Evolutionary conservation across 1,140 invertebrate species (phyloP).

Genomic region (Neuroterus valhalla): DNA sequence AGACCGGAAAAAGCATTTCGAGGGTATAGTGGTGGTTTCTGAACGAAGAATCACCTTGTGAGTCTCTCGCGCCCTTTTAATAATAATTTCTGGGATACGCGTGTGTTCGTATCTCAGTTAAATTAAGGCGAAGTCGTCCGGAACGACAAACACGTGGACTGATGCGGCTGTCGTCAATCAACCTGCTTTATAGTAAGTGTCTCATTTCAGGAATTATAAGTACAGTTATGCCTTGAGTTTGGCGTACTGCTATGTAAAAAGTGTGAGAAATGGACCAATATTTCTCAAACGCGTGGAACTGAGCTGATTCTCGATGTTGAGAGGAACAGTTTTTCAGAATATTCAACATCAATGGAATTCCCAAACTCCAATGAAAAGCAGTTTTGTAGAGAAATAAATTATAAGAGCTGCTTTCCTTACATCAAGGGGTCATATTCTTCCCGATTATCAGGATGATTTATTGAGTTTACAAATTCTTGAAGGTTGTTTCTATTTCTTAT

Average conservation of each 20-base stretch:
- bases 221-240: conserved; percentile 13
- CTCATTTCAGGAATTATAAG: conserved; percentile 14
- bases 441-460: too few species aligned
- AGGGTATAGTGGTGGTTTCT: not conserved
- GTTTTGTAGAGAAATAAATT: too few species aligned
- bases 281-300: not conserved
- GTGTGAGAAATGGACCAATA: not conserved
- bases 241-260: not conserved
- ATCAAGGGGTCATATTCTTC: too few species aligned
- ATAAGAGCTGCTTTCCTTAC: too few species aligned
- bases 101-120: conserved; percentile 73
- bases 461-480: too few species aligned
- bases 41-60: conserved; percentile 6
- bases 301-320: not conserved
- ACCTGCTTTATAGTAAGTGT: conserved; percentile 18
- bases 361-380: too few species aligned
- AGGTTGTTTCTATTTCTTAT: too few species aligned
- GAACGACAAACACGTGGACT: conserved; percentile 79
- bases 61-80: conserved; percentile 44
- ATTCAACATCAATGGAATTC: too few species aligned
- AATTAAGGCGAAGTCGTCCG: conserved; percentile 73
- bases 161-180: conserved; percentile 94
- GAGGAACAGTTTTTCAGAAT: not conserved
- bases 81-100: conserved; percentile 62
- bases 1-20: not conserved